Evolutionary conservation across 2,797 vertebrate genomes (phyloP).

Genomic region (Aselliscus stoliczkanus): DNA sequence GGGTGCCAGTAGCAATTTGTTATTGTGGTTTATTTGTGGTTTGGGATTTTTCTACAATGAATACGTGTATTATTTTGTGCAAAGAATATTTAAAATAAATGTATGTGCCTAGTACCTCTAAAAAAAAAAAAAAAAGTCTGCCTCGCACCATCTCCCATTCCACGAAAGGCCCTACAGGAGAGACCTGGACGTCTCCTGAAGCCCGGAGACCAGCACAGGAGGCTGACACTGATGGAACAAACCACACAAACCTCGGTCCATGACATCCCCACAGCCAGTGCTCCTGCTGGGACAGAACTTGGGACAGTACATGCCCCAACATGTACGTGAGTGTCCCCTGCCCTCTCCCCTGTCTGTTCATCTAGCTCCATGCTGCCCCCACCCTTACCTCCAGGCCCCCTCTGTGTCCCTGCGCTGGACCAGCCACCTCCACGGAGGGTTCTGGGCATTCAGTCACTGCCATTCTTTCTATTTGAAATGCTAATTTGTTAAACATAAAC

Average conservation of each 20-base stretch:
- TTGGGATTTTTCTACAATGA: neutral
- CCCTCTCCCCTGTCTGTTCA: neutral
- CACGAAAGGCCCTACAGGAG: neutral
- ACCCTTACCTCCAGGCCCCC: too few species aligned
- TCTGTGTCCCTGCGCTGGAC: neutral
- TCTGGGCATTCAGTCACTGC: neutral
- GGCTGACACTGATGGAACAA: too few species aligned
- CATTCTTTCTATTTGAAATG: neutral
- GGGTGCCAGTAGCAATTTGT: neutral
- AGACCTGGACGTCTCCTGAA: neutral
- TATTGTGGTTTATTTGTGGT: neutral
- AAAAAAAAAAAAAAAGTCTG: neutral
- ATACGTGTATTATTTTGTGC: neutral
- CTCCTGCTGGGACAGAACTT: too few species aligned
- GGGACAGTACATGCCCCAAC: fast-evolving
- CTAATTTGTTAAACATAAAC: neutral
- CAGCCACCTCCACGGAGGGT: neutral
- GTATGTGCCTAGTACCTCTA: neutral
- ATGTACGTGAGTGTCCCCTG: neutral
- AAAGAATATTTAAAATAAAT: neutral
- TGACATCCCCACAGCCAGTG: neutral
- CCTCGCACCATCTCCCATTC: neutral
- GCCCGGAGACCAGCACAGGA: too few species aligned
- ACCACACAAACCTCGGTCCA: neutral
- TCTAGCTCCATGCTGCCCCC: too few species aligned